phyloP scores from a whole-genome alignment of 2,113 vertebrate genomes.

The Tragelaphus imberbis region DNA sequence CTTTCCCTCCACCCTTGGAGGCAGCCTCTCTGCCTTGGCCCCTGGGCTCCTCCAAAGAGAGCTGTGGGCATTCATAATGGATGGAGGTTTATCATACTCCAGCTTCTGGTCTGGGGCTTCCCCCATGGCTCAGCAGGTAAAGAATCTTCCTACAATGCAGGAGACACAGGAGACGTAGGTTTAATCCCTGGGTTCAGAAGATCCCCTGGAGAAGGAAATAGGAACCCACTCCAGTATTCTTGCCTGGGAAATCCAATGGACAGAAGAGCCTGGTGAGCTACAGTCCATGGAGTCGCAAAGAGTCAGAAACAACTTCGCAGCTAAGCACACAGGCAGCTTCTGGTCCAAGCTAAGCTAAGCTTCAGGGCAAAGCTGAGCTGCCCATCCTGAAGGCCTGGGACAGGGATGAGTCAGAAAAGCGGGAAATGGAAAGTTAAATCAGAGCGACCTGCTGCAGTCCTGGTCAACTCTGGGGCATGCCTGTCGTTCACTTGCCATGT shows the following conservation, averaged over 20 bases:
- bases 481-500: too few species aligned
- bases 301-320: not conserved
- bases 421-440: not conserved
- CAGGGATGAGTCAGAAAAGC: not conserved
- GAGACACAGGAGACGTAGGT: not conserved
- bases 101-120: not conserved
- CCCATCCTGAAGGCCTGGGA: not conserved
- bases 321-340: not conserved
- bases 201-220: not conserved
- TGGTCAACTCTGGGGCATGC: not conserved
- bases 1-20: not conserved
- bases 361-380: not conserved
- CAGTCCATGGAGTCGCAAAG: not conserved
- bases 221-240: not conserved
- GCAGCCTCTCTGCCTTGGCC: not conserved
- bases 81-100: not conserved
- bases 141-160: not conserved
- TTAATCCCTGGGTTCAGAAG: not conserved
- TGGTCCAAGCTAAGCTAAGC: not conserved
- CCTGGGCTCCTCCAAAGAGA: not conserved
- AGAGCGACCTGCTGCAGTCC: not conserved
- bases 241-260: not conserved
- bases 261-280: not conserved
- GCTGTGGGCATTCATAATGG: not conserved
- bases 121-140: not conserved